Conservation (phyloP, 2,113 vertebrate genomes). For the Nyctibius bracteatus region DNA sequence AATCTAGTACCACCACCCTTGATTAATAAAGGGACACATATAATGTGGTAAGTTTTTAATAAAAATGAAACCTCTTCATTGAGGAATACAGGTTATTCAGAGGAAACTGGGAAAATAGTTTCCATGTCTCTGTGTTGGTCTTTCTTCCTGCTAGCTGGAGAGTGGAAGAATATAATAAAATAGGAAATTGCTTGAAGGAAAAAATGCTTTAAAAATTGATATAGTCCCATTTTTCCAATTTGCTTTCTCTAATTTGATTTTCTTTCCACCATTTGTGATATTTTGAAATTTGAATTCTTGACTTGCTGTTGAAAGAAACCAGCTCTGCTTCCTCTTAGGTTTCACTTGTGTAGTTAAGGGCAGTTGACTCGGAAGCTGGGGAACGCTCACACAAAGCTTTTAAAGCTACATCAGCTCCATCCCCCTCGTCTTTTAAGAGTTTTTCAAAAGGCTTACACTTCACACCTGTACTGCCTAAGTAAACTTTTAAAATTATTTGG, state of each 20-base stretch:
- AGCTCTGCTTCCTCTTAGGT: neutral
- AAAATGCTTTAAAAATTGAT: neutral
- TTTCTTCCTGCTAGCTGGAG: neutral
- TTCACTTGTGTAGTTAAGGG: no score
- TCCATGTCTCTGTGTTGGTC: neutral
- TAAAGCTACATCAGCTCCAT: neutral
- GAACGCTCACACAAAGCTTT: neutral
- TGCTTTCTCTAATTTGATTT: no score
- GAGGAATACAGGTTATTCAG: neutral
- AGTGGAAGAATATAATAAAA: neutral
- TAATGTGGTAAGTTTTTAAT: neutral
- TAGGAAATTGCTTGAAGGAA: neutral
- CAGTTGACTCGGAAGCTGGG: neutral
- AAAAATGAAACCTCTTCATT: neutral
- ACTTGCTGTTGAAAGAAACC: neutral
- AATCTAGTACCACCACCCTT: neutral
- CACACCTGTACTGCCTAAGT: neutral
- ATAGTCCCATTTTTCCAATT: neutral
- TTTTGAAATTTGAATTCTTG: neutral
- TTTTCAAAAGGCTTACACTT: neutral
- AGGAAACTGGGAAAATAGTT: neutral
- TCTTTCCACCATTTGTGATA: neutral
- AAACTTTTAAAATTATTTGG: neutral
- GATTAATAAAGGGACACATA: neutral
- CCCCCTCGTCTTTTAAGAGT: fast-evolving